Percentiles rank a stretch among this genome's conserved stretches.
Evolutionary conservation across 1,140 invertebrate genomes (phyloP).

Genomic region (Danaus plexippus): DNA sequence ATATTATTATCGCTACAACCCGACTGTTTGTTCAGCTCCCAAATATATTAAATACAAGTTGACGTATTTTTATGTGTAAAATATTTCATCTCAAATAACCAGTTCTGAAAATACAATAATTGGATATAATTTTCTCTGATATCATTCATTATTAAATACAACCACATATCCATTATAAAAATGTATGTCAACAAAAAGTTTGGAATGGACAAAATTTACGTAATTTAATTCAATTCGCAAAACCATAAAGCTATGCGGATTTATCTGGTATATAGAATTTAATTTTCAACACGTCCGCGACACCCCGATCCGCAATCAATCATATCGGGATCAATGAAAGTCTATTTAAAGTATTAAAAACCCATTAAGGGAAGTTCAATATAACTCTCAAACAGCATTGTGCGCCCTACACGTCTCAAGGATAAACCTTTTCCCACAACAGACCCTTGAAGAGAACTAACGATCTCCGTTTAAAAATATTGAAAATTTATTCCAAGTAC

Average conservation of each 20-base stretch:
- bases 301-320: constrained; percentile 34
- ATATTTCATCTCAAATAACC: too few species aligned
- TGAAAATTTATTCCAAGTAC: constrained; percentile 68
- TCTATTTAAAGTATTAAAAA: constrained; percentile 51
- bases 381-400: constrained; percentile 16
- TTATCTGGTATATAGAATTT: constrained; percentile 6
- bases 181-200: too few species aligned
- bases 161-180: too few species aligned
- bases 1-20: constrained; percentile 18
- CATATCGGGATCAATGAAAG: constrained; percentile 32
- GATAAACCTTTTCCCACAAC: constrained; percentile 47
- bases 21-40: constrained; percentile 15
- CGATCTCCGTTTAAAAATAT: constrained; percentile 49
- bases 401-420: constrained; percentile 22
- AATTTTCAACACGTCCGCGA: constrained; percentile 10
- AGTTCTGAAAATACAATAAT: too few species aligned
- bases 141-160: too few species aligned
- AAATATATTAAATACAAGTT: too few species aligned
- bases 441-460: constrained; percentile 57
- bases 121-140: too few species aligned
- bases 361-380: constrained; percentile 39
- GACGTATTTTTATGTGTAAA: too few species aligned
- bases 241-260: background rate
- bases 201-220: constrained; percentile 3
- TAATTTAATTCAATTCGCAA: constrained; percentile 5